These are phyloP conservation scores for Prunella strophiata DNA, from an alignment of 2,797 vertebrate species.

Conservation along the genomic window DNA sequence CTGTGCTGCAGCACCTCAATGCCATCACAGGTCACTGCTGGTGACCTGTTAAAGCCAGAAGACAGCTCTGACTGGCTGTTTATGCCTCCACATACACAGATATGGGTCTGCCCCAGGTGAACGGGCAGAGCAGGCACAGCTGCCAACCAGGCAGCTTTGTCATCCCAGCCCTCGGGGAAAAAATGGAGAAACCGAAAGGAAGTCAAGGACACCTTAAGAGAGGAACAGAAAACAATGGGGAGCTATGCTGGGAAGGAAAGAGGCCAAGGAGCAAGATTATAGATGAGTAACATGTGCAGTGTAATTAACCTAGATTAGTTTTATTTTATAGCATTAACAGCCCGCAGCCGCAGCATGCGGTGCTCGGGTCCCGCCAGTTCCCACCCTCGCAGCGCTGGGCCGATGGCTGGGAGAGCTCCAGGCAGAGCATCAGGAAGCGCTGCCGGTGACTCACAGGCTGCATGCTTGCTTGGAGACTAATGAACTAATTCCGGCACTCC, in stretches of 20 bases:
- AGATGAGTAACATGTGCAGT: neutral
- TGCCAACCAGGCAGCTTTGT: neutral
- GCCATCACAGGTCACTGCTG: neutral
- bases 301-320: slow-evolving; percentile 51
- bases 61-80: neutral
- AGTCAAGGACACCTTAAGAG: neutral
- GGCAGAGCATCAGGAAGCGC: slow-evolving; percentile 29
- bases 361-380: neutral
- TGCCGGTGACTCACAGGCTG: slow-evolving; percentile 44
- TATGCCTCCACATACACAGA: fast-evolving
- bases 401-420: neutral
- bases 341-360: neutral
- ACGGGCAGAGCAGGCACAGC: fast-evolving
- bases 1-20: neutral
- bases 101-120: neutral
- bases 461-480: neutral
- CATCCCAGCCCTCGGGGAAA: neutral
- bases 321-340: slow-evolving; percentile 38
- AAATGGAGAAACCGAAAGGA: neutral
- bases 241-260: neutral
- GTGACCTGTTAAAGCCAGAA: neutral
- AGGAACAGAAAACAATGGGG: neutral
- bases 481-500: neutral
- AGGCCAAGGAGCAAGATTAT: neutral
- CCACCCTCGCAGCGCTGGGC: neutral